These are phyloP conservation scores for Tachypleus tridentatus DNA, from an alignment of 1,140 invertebrate genomes.

Conservation along the genomic window DNA sequence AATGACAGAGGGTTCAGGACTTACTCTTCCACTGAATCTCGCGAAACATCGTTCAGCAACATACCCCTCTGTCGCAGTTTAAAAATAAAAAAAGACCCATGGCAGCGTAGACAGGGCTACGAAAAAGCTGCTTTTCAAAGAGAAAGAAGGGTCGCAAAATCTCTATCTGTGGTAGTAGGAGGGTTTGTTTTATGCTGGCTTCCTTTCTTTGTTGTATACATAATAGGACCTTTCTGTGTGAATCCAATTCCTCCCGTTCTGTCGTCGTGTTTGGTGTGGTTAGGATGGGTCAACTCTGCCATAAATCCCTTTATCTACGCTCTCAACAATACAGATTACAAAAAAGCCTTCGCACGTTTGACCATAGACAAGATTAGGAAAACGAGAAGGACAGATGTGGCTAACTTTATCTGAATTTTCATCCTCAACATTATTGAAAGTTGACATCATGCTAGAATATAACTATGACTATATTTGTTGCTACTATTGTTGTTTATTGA, in stretches of 20 bases:
- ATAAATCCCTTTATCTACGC: constrained; percentile 81
- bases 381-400: too few relatives aligned
- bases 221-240: constrained; percentile 66
- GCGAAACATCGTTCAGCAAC: too few relatives aligned
- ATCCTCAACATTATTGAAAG: too few relatives aligned
- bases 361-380: constrained; percentile 10
- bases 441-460: too few relatives aligned
- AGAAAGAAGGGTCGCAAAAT: constrained; percentile 78
- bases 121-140: constrained; percentile 33
- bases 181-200: constrained; percentile 83
- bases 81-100: too few relatives aligned
- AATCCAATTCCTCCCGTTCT: constrained; percentile 37
- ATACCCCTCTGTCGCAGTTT: too few relatives aligned
- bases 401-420: too few relatives aligned
- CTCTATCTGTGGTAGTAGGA: constrained; percentile 78
- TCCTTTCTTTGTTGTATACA: constrained; percentile 76
- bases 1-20: too few relatives aligned
- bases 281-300: constrained; percentile 83
- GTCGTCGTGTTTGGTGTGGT: constrained; percentile 43
- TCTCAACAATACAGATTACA: constrained; percentile 71
- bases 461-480: too few relatives aligned
- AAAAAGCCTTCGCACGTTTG: constrained; percentile 50
- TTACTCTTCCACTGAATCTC: too few relatives aligned
- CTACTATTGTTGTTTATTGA: too few relatives aligned
- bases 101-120: constrained; percentile 9